phyloP scores from a whole-genome alignment of 2,113 vertebrate species.

The Entosphenus tridentatus region DNA sequence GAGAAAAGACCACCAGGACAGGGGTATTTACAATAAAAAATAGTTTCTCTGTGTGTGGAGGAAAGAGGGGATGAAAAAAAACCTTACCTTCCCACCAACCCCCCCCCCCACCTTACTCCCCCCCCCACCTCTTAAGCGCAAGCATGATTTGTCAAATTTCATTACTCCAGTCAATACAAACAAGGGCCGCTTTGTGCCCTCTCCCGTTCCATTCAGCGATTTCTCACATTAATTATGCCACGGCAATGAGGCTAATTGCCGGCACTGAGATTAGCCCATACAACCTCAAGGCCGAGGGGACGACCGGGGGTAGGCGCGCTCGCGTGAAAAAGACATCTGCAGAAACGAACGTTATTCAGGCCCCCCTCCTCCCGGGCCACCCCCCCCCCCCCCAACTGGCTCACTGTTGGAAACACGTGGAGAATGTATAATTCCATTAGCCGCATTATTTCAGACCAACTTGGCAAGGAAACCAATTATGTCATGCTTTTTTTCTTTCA shows the following conservation, averaged over 20 bases:
- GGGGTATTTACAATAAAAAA: too few relatives aligned
- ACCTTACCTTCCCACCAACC: neutral
- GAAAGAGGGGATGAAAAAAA: neutral
- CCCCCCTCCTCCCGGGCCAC: neutral
- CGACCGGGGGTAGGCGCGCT: neutral
- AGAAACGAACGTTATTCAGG: neutral
- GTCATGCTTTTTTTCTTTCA: slow-evolving; percentile 5
- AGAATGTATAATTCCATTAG: slow-evolving; percentile 6
- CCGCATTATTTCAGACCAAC: slow-evolving; percentile 4
- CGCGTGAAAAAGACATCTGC: slow-evolving; percentile 2
- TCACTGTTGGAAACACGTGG: neutral
- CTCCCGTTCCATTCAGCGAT: neutral
- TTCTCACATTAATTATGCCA: slow-evolving; percentile 6
- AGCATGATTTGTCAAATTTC: slow-evolving; percentile 5
- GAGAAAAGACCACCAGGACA: too few relatives aligned
- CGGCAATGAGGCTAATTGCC: slow-evolving; percentile 1
- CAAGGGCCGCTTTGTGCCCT: slow-evolving; percentile 6
- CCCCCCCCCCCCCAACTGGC: neutral
- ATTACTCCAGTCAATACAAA: neutral
- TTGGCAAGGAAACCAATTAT: slow-evolving; percentile 6
- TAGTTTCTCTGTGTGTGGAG: neutral
- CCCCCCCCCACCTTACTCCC: neutral
- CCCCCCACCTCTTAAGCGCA: neutral
- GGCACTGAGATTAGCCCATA: slow-evolving; percentile 1
- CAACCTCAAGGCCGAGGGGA: neutral